Conservation (phyloP, 92 coral and sea anemone genomes). For the Scolanthus callimorphus region DNA sequence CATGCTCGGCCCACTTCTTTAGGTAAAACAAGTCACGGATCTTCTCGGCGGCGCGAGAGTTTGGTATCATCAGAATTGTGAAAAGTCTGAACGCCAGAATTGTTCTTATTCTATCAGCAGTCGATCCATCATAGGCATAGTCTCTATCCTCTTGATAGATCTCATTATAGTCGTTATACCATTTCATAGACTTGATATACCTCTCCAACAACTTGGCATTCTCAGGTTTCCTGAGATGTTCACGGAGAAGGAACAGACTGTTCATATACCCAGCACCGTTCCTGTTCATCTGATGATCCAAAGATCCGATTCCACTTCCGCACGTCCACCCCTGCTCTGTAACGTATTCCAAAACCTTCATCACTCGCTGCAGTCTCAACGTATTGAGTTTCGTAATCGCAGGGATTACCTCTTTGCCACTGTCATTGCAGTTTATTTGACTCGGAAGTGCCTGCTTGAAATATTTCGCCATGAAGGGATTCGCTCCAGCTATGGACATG, state of each 20-base stretch:
- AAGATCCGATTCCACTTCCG: conserved; percentile 47
- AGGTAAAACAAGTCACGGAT: conserved; percentile 52
- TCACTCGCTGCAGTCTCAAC: conserved; percentile 29
- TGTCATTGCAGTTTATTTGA: not conserved
- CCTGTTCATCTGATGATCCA: conserved; percentile 45
- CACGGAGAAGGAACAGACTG: conserved; percentile 14
- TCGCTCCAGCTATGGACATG: not conserved
- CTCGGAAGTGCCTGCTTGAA: not conserved
- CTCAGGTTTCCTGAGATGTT: not conserved
- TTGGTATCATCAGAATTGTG: conserved; percentile 61
- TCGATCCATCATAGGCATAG: conserved; percentile 34
- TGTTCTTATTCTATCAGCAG: conserved; percentile 63
- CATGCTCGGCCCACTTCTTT: conserved; percentile 44
- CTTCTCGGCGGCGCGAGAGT: conserved; percentile 18
- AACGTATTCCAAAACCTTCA: conserved; percentile 35
- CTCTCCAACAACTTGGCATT: not conserved
- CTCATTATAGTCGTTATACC: conserved; percentile 47
- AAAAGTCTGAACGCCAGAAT: conserved; percentile 37
- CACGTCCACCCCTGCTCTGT: conserved; percentile 61
- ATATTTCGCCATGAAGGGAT: not conserved
- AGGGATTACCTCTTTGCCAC: conserved; percentile 2
- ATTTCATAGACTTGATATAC: conserved; percentile 34
- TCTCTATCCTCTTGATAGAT: conserved; percentile 32
- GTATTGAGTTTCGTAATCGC: conserved; percentile 20
- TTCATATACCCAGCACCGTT: conserved; percentile 44